Evolutionary conservation across 2,797 vertebrate genomes (phyloP), one percentile per base, ranked within the genome.

Genomic region (Strix occidentalis): DNA sequence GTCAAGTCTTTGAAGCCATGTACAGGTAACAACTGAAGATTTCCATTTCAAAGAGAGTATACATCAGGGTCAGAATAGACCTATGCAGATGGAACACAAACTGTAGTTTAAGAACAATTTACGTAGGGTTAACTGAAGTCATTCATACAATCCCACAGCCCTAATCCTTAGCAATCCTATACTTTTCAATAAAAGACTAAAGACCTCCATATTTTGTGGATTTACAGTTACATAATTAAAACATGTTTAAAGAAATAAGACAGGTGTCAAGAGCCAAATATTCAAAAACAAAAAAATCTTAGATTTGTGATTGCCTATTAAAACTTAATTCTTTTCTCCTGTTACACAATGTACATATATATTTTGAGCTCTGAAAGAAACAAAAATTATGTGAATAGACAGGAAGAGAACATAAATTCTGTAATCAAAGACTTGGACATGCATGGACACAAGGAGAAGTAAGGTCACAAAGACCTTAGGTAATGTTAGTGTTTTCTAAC

Each of bases 41-140:
- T 96, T 96, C 48, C 60, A 87, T 93, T 94, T 95, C 90, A 95
- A 83, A 94, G 70, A 86, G 37, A 28, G 56, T 85, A 58, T 61
- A n/a, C 21, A 60, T 93, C 50, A 74, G 53, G 51, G 75, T 72
- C 58, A 82, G 64, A 84, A 82, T 53, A 61, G 60, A 95, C 53
- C 46, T 70, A n/a, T 0, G 2, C 17, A 75, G 7, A 29, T 24
- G 18, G 25, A 77, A 58, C n/a, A 54, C 29, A 71, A 83, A 64
- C 68, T 80, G 24, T 19, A 63, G 33, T 63, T 88, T 86, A 70
- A 84, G 84, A 91, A 71, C 35, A 83, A 66, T 33, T 94, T 82
- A 72, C 25, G 53, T 17, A 46, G 48, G 25, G 75, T 87, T 89
- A 93, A 46, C 28, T 24, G 54, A 87, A 88, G 39, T 11, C 29